Conservation (phyloP, 1,140 invertebrate species). For the Drosophila ogumai region DNA sequence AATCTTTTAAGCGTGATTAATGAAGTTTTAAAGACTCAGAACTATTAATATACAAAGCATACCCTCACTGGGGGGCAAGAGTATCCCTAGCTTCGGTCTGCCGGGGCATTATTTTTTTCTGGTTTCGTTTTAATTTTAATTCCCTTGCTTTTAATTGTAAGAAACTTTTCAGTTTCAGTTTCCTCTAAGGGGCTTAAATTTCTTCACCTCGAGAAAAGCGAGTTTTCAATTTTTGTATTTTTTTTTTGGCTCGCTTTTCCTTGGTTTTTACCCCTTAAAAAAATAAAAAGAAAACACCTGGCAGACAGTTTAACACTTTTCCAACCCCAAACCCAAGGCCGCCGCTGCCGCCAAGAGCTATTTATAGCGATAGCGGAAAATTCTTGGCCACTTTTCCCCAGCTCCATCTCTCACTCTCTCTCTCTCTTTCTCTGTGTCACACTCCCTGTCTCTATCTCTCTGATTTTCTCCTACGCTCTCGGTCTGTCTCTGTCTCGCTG, state of each 20-base stretch:
- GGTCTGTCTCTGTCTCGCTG: conserved; percentile 46
- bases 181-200: background rate
- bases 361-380: conserved; percentile 40
- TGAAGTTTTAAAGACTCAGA: background rate
- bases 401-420: background rate
- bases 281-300: conserved; percentile 25
- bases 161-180: conserved; percentile 25
- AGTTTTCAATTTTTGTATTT: background rate
- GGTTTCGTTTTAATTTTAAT: background rate
- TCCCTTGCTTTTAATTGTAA: conserved; percentile 29
- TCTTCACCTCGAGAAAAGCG: conserved; percentile 12
- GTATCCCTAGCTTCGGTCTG: conserved; percentile 33
- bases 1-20: background rate
- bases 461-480: conserved; percentile 25
- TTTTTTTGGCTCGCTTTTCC: conserved; percentile 1
- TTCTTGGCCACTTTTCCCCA: conserved; percentile 31
- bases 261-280: background rate
- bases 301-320: conserved; percentile 49
- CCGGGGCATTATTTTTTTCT: conserved; percentile 3
- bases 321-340: conserved; percentile 33
- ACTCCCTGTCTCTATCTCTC: conserved; percentile 6
- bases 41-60: background rate
- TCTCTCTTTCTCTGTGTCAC: background rate
- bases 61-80: conserved; percentile 1
- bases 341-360: conserved; percentile 14